Percentiles rank a stretch among this genome's conserved stretches.
These are phyloP conservation scores for Leptinotarsa lineolata DNA, from an alignment of 1,140 invertebrate species.

Conservation along the genomic window DNA sequence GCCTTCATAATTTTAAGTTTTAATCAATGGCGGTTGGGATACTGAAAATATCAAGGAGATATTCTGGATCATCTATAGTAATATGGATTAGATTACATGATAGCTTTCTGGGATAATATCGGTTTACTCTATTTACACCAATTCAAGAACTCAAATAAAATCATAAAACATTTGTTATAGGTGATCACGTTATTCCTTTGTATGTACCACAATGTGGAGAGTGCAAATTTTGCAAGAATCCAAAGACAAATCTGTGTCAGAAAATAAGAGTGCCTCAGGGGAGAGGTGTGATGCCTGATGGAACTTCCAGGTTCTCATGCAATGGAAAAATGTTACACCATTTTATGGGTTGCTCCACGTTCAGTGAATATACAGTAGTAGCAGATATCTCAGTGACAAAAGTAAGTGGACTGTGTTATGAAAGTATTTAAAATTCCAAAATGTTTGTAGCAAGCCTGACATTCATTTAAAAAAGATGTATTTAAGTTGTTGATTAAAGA, in stretches of 20 bases:
- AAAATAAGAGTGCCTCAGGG: slow-evolving; percentile 91
- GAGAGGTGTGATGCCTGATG: slow-evolving; percentile 94
- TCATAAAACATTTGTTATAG: slow-evolving; percentile 54
- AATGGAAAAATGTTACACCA: slow-evolving; percentile 89
- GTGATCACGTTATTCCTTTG: slow-evolving; percentile 95
- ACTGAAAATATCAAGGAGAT: too few species aligned
- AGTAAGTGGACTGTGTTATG: slow-evolving; percentile 57
- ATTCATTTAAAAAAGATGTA: too few species aligned
- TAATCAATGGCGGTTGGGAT: too few species aligned
- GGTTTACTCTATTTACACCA: too few species aligned
- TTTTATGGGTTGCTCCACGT: slow-evolving; percentile 98
- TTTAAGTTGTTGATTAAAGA: too few species aligned
- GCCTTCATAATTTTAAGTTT: too few species aligned
- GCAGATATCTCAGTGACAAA: slow-evolving; percentile 92
- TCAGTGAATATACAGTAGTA: slow-evolving; percentile 97
- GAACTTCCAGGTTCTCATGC: slow-evolving; percentile 88
- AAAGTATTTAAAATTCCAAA: background rate
- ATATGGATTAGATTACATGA: too few species aligned
- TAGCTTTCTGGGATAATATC: too few species aligned
- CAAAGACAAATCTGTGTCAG: slow-evolving; percentile 96
- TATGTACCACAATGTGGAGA: slow-evolving; percentile 96
- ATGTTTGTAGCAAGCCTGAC: too few species aligned
- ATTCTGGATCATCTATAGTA: too few species aligned
- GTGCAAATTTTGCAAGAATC: slow-evolving; percentile 95
- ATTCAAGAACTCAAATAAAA: too few species aligned